Conservation (phyloP, 2,888 invertebrate species). For the Drosophila paramelanica region DNA sequence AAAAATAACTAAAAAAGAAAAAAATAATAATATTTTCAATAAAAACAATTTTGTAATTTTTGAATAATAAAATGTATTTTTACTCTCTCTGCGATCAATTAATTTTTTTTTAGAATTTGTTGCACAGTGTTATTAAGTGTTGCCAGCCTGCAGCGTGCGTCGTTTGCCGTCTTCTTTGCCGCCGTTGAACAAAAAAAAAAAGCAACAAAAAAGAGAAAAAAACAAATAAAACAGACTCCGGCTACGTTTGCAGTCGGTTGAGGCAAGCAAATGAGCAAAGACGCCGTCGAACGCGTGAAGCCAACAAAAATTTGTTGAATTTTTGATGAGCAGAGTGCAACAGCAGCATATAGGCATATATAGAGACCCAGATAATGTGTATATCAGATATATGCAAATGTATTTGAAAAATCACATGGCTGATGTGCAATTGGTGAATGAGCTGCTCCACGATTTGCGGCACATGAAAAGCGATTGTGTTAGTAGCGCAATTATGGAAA, state of each 20-base stretch:
- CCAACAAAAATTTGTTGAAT: slow-evolving; percentile 38
- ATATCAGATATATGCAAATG: slow-evolving; percentile 77
- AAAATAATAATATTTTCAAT: not conserved
- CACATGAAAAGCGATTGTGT: slow-evolving; percentile 84
- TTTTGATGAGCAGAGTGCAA: slow-evolving; percentile 36
- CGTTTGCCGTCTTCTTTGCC: slow-evolving; percentile 35
- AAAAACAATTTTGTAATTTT: not conserved
- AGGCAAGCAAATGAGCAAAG: slow-evolving; percentile 70
- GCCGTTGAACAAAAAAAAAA: slow-evolving; percentile 36
- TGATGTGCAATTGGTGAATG: slow-evolving; percentile 82
- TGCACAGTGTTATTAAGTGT: slow-evolving; percentile 71
- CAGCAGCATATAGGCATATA: slow-evolving; percentile 6
- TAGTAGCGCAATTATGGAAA: slow-evolving; percentile 64
- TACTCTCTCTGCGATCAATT: not conserved
- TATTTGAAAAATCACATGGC: slow-evolving; percentile 84
- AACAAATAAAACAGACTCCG: slow-evolving; percentile 53
- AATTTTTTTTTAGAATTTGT: slow-evolving; percentile 26
- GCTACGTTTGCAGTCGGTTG: slow-evolving; percentile 55
- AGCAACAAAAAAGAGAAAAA: slow-evolving; percentile 28
- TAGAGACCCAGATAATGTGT: slow-evolving; percentile 56
- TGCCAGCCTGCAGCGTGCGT: slow-evolving; percentile 37
- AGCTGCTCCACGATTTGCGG: slow-evolving; percentile 83
- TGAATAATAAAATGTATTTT: not conserved
- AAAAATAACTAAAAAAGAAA: no score
- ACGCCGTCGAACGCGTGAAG: slow-evolving; percentile 48